phyloP scores from a whole-genome alignment of 2,797 vertebrate genomes.

The Anniella stebbinsi region DNA sequence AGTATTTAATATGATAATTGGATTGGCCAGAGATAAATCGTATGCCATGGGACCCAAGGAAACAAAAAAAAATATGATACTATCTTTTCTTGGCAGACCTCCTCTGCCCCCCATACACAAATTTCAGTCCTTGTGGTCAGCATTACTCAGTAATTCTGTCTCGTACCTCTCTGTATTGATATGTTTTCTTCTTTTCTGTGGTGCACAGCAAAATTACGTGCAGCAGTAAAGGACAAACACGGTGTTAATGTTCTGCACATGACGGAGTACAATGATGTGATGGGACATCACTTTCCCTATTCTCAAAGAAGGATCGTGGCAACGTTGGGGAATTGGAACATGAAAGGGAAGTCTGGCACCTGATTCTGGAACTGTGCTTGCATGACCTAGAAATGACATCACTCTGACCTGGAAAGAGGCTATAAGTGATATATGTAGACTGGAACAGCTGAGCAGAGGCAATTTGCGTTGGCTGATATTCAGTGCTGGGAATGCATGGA shows the following conservation, averaged over 20 bases:
- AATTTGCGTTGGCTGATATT: neutral
- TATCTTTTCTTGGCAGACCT: conserved; percentile 60
- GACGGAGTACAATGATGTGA: neutral
- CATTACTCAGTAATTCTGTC: conserved; percentile 47
- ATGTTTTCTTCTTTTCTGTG: conserved; percentile 40
- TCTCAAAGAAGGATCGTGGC: neutral
- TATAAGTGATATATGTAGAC: too few species aligned
- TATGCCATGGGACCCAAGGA: conserved; percentile 53
- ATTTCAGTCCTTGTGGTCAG: conserved; percentile 39
- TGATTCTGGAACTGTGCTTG: neutral
- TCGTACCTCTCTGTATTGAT: conserved; percentile 49
- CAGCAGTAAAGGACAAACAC: conserved; percentile 27
- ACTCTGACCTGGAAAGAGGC: neutral
- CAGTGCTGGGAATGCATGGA: neutral
- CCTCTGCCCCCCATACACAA: neutral
- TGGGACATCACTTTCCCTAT: too few species aligned
- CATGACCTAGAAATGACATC: neutral
- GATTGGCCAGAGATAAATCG: conserved; percentile 72
- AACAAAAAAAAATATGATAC: conserved; percentile 61
- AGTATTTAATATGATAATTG: conserved; percentile 66
- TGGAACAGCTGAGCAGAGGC: too few species aligned
- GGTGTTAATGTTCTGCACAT: neutral
- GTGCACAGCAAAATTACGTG: conserved; percentile 48
- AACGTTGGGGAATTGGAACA: neutral
- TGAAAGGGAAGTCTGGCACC: neutral